Conservation (phyloP, 2,113 vertebrate species). For the Pyxicephalus adspersus region DNA sequence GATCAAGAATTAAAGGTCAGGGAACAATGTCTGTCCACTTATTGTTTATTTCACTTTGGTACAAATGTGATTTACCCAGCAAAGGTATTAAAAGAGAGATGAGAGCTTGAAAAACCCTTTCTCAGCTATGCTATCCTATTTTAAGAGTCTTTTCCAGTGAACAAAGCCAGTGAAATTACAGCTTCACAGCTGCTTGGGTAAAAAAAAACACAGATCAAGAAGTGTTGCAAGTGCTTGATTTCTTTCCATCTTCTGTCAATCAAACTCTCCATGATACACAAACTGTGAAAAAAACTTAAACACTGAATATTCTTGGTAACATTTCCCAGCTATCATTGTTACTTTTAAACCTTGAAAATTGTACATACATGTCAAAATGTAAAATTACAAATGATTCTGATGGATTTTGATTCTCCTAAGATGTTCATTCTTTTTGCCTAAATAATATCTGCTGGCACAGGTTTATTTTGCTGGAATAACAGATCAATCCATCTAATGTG, state of each 20-base stretch:
- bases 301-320: neutral
- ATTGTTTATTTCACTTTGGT: slow-evolving; percentile 50
- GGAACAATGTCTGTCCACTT: slow-evolving; percentile 41
- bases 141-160: slow-evolving; percentile 25
- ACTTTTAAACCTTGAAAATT: neutral
- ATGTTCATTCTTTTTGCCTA: no score
- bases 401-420: no score
- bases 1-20: slow-evolving; percentile 51
- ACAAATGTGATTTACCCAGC: slow-evolving; percentile 41
- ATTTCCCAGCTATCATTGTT: neutral
- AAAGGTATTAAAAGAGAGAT: slow-evolving; percentile 37
- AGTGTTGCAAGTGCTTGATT: slow-evolving; percentile 33
- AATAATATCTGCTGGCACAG: no score
- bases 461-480: no score
- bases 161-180: slow-evolving; percentile 43
- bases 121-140: slow-evolving; percentile 27
- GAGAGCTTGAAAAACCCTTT: slow-evolving; percentile 17
- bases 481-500: no score
- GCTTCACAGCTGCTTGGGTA: slow-evolving; percentile 33
- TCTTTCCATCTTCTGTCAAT: slow-evolving; percentile 22
- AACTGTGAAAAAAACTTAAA: slow-evolving; percentile 7
- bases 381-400: no score
- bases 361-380: no score
- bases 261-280: slow-evolving; percentile 25
- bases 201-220: slow-evolving; percentile 44